phyloP scores from a whole-genome alignment of 2,113 vertebrate genomes.

The Gorsachius goisagi region DNA sequence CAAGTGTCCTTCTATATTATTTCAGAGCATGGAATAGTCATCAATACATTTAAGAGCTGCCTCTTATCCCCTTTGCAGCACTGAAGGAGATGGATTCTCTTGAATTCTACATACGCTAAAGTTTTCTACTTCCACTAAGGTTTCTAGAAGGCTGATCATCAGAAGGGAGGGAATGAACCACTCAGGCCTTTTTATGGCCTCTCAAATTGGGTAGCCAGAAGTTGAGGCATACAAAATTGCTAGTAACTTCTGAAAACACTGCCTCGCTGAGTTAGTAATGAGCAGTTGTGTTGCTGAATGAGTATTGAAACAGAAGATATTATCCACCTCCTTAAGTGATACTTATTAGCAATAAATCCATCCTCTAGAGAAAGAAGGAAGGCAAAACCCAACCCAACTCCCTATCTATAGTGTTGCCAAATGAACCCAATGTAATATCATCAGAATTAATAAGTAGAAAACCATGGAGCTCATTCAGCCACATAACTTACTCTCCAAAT shows the following conservation, averaged over 20 bases:
- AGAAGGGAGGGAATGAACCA: background rate
- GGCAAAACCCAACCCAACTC: background rate
- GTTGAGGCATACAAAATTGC: background rate
- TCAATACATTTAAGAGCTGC: background rate
- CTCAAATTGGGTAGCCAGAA: background rate
- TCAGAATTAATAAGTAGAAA: background rate
- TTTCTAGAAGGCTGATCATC: background rate
- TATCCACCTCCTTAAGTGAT: background rate
- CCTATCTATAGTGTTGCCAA: background rate
- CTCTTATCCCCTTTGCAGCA: background rate
- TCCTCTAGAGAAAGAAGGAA: background rate
- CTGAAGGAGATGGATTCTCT: background rate
- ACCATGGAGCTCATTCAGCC: background rate
- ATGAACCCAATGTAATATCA: background rate
- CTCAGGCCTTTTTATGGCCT: background rate
- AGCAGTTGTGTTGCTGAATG: background rate
- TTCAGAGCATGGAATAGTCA: conserved; percentile 36
- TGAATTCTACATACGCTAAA: background rate
- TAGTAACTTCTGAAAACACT: background rate
- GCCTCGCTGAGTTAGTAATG: background rate
- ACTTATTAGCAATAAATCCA: background rate
- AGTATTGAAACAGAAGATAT: background rate
- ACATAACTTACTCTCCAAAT: background rate
- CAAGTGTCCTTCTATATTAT: conserved; percentile 1
- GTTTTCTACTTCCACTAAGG: background rate